Evolutionary conservation across 2,113 vertebrate species (phyloP), one percentile per base, ranked within the genome.

Genomic region (Tachysurus vachellii): DNA sequence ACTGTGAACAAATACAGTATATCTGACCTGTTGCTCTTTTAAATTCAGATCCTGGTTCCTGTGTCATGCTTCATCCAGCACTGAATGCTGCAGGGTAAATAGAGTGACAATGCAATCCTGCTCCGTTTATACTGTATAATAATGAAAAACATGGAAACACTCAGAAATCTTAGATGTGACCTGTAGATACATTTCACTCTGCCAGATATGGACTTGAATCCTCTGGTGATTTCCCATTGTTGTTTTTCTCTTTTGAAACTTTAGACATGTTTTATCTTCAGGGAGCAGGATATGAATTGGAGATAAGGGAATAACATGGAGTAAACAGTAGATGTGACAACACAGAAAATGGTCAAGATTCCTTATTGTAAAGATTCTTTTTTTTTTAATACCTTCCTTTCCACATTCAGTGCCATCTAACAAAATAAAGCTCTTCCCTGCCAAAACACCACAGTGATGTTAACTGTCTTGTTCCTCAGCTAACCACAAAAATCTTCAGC

Each of bases 401-500:
- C 21, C 56, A 61, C 56, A 61, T 81, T 42, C 19, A 26, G 19
- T 61, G 54, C 56, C 11, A 42, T 59, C 5, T 7, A 81, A 42
- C 56, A 61, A 80, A 80, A 59, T 79, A 36, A 57, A 42, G 28
- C 28, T n/a, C 4, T 21, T 5, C 28, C 17, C 16, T 57, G 53
- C 10, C 53, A 80, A 57, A 80, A 57, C 53, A 57, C 54, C 13
- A 21, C 17, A 36, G 17, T 4, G 1, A 21, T 57, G 53, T 59
- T 77, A 9, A 54, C n/a, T 14, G 56, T 61, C 56, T 80, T 80
- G 54, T 80, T 80, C 7, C 10, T 59, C 11, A 59, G 77, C 28
- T 80, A 42, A 80, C 77, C 50, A 80, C 77, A 54, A 31, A 28
- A 23, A 47, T 53, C 73, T 80, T 80, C 23, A 80, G 54, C 28